phyloP scores from a whole-genome alignment of 1,140 invertebrate species.

The Hypsibius dujardini region DNA sequence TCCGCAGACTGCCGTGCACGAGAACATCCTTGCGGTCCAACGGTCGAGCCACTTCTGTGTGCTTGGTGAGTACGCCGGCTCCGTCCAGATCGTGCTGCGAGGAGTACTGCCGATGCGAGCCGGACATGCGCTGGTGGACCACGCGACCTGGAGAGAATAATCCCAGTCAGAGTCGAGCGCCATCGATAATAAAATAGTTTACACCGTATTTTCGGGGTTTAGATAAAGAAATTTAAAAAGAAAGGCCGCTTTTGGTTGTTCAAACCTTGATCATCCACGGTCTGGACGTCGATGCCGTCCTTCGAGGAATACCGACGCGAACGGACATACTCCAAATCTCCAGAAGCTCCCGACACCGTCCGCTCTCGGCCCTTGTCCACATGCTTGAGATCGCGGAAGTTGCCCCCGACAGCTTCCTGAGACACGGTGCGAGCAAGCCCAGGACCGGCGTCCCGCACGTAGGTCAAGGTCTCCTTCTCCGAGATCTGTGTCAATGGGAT shows the following conservation, averaged over 20 bases:
- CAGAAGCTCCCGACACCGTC: not conserved
- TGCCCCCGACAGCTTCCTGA: not conserved
- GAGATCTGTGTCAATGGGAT: not conserved
- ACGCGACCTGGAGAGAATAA: constrained; percentile 3
- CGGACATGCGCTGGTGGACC: not conserved
- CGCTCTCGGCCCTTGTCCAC: not conserved
- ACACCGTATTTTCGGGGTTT: too few species aligned
- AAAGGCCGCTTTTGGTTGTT: too few species aligned
- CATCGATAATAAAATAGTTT: not conserved
- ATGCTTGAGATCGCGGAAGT: not conserved
- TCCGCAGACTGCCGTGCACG: constrained; percentile 1
- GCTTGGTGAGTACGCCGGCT: not conserved
- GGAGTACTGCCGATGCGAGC: not conserved
- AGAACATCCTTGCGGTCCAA: not conserved
- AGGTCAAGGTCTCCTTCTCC: not conserved
- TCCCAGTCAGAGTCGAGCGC: not conserved
- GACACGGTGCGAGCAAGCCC: not conserved
- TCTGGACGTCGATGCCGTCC: constrained; percentile 12
- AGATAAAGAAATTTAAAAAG: too few species aligned
- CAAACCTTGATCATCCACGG: not conserved
- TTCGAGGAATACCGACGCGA: not conserved
- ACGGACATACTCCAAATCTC: not conserved
- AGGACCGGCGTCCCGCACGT: not conserved
- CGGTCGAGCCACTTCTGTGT: not conserved
- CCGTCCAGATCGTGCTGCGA: not conserved